Evolutionary conservation across 2,113 vertebrate species (phyloP).

Genomic region (Ploceus nigricollis): DNA sequence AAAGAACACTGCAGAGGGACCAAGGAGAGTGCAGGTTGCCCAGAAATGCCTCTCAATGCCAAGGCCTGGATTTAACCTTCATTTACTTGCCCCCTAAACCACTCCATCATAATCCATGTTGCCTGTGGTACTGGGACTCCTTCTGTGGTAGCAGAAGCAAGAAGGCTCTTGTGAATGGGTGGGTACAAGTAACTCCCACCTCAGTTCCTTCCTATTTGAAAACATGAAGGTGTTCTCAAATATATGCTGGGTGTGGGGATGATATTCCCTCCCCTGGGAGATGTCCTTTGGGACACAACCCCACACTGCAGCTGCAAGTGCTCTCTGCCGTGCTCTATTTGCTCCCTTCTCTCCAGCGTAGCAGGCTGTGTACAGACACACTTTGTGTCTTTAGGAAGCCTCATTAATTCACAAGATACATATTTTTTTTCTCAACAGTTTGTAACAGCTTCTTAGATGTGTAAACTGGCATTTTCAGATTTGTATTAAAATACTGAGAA

Average conservation of each 20-base stretch:
- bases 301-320: neutral
- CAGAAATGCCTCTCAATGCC: neutral
- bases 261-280: neutral
- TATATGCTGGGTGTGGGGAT: neutral
- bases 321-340: neutral
- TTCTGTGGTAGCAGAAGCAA: fast-evolving
- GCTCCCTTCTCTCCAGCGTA: neutral
- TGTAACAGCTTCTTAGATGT: conserved; percentile 72
- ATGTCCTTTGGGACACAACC: neutral
- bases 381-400: conserved; percentile 61
- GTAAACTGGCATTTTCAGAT: conserved; percentile 63
- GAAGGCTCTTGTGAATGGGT: neutral
- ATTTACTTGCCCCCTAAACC: neutral
- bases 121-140: neutral
- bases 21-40: neutral
- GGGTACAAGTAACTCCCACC: neutral
- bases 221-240: neutral
- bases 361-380: neutral
- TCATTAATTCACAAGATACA: conserved; percentile 71
- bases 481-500: conserved; percentile 21
- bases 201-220: neutral
- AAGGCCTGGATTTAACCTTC: neutral
- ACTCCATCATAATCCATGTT: neutral
- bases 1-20: neutral
- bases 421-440: conserved; percentile 67